Conservation (phyloP, 2,888 invertebrate genomes). For the Ferdinandea cuprea region DNA sequence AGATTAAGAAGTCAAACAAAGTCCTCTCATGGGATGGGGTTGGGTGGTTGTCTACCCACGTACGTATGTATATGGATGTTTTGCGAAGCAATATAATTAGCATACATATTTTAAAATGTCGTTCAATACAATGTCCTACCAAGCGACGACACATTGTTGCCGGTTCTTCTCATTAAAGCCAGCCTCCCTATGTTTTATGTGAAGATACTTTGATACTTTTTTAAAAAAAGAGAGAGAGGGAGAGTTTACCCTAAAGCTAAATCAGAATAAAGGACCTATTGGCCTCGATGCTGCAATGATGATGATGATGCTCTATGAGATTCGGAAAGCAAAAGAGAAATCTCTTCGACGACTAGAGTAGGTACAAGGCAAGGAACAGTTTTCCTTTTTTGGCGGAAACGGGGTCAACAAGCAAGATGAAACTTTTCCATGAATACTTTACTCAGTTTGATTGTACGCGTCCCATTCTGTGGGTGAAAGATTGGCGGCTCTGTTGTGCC, state of each 20-base stretch:
- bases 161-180: conserved; percentile 45
- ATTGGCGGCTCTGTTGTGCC: conserved; percentile 33
- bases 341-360: conserved; percentile 55
- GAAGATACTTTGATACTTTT: not conserved
- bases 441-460: conserved; percentile 42
- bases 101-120: conserved; percentile 67
- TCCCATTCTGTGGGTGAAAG: conserved; percentile 19
- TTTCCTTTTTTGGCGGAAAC: conserved; percentile 37
- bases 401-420: conserved; percentile 71
- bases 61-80: not conserved
- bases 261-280: conserved; percentile 66
- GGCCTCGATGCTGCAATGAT: conserved; percentile 68
- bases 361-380: conserved; percentile 40
- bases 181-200: conserved; percentile 1
- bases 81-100: conserved; percentile 66
- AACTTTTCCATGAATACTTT: conserved; percentile 63
- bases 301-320: conserved; percentile 44
- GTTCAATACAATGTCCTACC: conserved; percentile 51
- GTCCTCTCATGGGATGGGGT: conserved; percentile 24
- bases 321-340: conserved; percentile 50
- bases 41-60: not conserved
- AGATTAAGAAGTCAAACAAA: conserved; percentile 71
- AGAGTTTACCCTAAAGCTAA: conserved; percentile 22
- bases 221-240: conserved; percentile 7
- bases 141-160: conserved; percentile 56